Percentiles rank a stretch among this genome's conserved stretches.
phyloP scores from a whole-genome alignment of 2,113 vertebrate genomes.

The Brienomyrus longianalis region DNA sequence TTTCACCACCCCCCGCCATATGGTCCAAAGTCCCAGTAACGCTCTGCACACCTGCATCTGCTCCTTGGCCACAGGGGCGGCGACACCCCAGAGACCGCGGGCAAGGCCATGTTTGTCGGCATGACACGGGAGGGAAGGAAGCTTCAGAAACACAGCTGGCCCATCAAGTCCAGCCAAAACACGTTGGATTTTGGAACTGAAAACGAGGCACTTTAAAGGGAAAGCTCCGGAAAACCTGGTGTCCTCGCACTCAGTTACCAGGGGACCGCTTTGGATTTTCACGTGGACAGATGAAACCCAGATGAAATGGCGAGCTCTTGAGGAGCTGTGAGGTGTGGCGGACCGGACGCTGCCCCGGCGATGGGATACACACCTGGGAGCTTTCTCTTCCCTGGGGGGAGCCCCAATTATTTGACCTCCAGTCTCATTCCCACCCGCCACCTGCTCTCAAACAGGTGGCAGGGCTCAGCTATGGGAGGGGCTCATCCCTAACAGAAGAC shows the following conservation, averaged over 20 bases:
- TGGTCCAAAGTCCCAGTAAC: conserved; percentile 88
- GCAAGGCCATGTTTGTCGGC: neutral
- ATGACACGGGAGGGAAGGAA: neutral
- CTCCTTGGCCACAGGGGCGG: conserved; percentile 83
- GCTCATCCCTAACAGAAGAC: neutral
- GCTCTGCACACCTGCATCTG: conserved; percentile 99
- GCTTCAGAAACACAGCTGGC: neutral
- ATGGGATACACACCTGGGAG: neutral
- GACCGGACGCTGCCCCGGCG: neutral
- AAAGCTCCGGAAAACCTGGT: neutral
- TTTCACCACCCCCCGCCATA: conserved; percentile 81
- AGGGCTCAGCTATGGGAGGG: neutral
- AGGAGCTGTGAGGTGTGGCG: neutral
- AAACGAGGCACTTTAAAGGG: neutral
- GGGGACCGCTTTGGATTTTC: neutral
- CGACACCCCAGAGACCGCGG: neutral
- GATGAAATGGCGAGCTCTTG: neutral
- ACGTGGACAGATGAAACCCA: neutral
- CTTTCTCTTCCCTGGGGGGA: neutral
- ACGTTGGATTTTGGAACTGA: neutral
- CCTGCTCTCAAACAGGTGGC: neutral
- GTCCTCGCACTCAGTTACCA: neutral
- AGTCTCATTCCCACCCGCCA: neutral
- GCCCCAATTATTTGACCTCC: neutral
- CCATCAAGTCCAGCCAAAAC: neutral